Base-by-base conservation (phyloP, 2,797 vertebrate species). In the Iguana delicatissima region DNA sequence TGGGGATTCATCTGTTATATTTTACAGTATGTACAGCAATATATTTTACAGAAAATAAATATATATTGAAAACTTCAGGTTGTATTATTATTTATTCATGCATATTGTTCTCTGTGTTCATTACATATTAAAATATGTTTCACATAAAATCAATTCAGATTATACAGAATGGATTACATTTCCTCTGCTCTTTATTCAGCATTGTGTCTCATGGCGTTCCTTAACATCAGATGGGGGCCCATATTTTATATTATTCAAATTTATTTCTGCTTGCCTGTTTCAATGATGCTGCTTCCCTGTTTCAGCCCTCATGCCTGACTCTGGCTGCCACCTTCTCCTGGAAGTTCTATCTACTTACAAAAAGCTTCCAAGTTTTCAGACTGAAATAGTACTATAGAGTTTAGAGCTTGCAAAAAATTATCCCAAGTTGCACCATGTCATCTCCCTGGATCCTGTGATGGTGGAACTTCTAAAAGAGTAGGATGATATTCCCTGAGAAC, bases 111-210 rank as follows among this genome's bases (percentile, higher is more conserved):
- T 90, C 77, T 81, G 85, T 83, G 72, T 90, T 90, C 85, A 84
- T 90, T 87, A 87, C 57, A 42, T 87, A 91, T 91, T 91, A 91
- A 91, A 91, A 91, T 91, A 79, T 83, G 72, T 90, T 90, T 84
- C 85, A 83, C 85, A 84, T 90, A 90, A 87, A 90, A 83, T 90
- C 69, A 87, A 46, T 91, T 76, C 85, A 77, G 89, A 87, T 84
- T 91, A 85, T 81, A 90, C 67, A 81, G 89, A 81, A 90, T 20
- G 84, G 89, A 86, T 82, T 87, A 82, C 79, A 84, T 42, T 82
- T 76, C 72, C 80, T 84, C 69, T 64, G 67, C 24, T 64, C 50
- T 90, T 86, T 90, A 83, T 87, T 83, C 46, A 84, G 85, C 72
- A 32, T 55, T 67, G n/a, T 83, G 57, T n/a, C 69, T 64, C 85